Evolutionary conservation across 2,113 vertebrate species (phyloP), one percentile per base, ranked within the genome.

Genomic region (Cyprinodon variegatus): DNA sequence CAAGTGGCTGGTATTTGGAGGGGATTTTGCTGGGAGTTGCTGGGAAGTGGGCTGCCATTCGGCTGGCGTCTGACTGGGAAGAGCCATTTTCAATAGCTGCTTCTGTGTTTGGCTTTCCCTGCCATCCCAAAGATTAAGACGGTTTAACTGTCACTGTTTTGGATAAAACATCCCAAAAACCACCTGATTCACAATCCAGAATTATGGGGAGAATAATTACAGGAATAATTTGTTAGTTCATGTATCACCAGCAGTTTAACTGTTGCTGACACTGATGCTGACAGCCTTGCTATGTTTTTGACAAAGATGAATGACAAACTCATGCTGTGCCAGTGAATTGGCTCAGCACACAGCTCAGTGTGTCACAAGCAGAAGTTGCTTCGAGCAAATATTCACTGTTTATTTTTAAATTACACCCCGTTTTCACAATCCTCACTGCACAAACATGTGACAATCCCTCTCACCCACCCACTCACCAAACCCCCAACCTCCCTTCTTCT

Each of bases 301-400:
- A 85, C 86, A 73, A 68, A 90, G 86, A 89, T 90, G 86, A 92
- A 92, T 91, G 84, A 87, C 86, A 65, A 71, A 83, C 85, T 86
- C 92, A 81, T 22, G 83, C 90, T 90, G 91, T 60, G 91, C 78
- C 67, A 57, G 82, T 77, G 85, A 88, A 89, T 91, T 80, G 83
- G 77, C 88, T 86, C 86, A 20, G 80, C 76, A 63, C 86, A 86
- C 90, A 38, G 69, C 91, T 74, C 90, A 81, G 91, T 89, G 46
- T 91, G 92, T 81, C 84, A 87, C 83, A 83, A 84, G 70, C 80
- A 79, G 84, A 90, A 81, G 74, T 84, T 76, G 76, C 87, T 90
- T 74, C 38, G 63, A 88, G 88, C 82, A 91, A 89, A 86, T 88
- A 88, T 88, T 89, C 77, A 43, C 82, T 78, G 76, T 90, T 92